phyloP scores from a whole-genome alignment of 2,888 invertebrate species.

The Apodemia zela region DNA sequence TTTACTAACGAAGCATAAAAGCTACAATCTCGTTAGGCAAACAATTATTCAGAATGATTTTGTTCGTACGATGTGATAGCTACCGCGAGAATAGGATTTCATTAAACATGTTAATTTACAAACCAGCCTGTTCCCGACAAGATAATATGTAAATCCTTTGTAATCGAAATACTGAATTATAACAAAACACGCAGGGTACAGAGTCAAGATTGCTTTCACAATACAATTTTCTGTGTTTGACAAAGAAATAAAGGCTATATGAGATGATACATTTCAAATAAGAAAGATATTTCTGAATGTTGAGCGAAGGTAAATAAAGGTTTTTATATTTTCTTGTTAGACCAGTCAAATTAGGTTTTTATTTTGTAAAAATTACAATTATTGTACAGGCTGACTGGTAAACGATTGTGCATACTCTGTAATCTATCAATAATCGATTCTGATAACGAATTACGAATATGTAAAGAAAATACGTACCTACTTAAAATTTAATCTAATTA shows the following conservation, averaged over 20 bases:
- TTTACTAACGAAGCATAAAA: conserved; percentile 4
- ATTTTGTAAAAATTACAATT: too few species aligned
- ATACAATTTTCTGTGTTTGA: conserved; percentile 5
- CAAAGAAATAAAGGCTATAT: conserved; percentile 9
- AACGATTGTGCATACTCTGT: too few species aligned
- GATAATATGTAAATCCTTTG: conserved; percentile 30
- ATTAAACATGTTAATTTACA: conserved; percentile 30
- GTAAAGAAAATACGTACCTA: too few species aligned
- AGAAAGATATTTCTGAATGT: neutral
- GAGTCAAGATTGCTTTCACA: conserved; percentile 25
- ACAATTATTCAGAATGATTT: conserved; percentile 16
- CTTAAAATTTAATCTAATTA: too few species aligned
- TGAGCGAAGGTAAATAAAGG: neutral
- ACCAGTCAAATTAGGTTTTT: too few species aligned
- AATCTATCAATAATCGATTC: too few species aligned
- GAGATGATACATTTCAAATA: conserved; percentile 12
- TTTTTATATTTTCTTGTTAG: neutral
- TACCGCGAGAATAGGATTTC: conserved; percentile 11
- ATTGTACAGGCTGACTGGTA: too few species aligned
- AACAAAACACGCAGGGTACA: conserved; percentile 28
- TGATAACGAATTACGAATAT: too few species aligned
- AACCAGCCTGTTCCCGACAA: conserved; percentile 27
- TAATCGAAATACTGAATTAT: conserved; percentile 29
- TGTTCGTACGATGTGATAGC: conserved; percentile 16
- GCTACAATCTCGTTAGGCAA: conserved; percentile 9